Percentiles rank a stretch among this genome's conserved stretches.
Evolutionary conservation across 2,113 vertebrate species (phyloP).

Genomic region (Chunga burmeisteri): DNA sequence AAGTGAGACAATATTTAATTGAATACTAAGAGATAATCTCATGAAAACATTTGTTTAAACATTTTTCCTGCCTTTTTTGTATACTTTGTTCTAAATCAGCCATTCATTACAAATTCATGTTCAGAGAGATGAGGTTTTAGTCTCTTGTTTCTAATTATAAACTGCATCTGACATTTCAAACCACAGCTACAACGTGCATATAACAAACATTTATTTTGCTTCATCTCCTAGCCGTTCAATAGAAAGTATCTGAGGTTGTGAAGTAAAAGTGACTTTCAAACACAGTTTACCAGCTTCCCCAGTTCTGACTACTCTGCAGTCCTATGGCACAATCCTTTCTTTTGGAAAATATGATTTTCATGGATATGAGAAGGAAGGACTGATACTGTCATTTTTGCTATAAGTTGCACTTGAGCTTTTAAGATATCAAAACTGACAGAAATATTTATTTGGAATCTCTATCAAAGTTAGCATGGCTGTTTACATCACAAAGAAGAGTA

Average conservation of each 20-base stretch:
- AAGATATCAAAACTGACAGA: not conserved
- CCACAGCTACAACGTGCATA: not conserved
- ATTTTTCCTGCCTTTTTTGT: not conserved
- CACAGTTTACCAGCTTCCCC: not conserved
- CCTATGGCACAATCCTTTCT: not conserved
- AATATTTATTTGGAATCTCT: not conserved
- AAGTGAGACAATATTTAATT: not conserved
- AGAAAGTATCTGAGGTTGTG: not conserved
- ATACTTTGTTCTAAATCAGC: not conserved
- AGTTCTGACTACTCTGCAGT: not conserved
- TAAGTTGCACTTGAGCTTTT: not conserved
- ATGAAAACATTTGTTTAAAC: not conserved
- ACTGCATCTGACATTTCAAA: not conserved
- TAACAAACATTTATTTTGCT: not conserved
- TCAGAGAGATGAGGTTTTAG: not conserved
- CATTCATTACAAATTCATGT: not conserved
- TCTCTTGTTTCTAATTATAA: not conserved
- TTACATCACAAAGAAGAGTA: not conserved
- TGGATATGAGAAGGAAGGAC: not conserved
- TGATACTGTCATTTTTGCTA: not conserved
- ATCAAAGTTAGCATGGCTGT: not conserved
- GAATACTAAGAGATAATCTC: not conserved
- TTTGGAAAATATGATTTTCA: not conserved
- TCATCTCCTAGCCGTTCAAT: not conserved
- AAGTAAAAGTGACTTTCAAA: not conserved